Conservation (phyloP, 2,113 vertebrate genomes). For the Cnemophilus loriae region DNA sequence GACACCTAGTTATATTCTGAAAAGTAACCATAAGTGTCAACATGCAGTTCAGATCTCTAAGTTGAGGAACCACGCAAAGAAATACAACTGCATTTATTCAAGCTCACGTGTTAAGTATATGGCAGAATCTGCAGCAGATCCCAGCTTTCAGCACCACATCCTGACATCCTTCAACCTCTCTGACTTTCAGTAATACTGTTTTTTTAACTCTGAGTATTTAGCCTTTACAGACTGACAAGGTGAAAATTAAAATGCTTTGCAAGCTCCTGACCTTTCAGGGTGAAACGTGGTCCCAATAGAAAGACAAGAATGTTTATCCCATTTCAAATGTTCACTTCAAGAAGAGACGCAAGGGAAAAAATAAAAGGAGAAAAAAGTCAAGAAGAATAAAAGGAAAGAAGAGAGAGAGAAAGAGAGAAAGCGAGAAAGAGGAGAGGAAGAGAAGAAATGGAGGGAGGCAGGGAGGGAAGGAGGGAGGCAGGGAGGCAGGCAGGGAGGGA, state of each 20-base stretch:
- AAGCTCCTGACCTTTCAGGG: background rate
- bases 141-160: background rate
- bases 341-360: background rate
- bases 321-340: background rate
- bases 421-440: too few species aligned
- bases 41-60: background rate
- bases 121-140: background rate
- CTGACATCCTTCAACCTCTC: background rate
- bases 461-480: background rate
- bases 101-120: background rate
- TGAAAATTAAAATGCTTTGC: slow-evolving; percentile 10
- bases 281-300: background rate
- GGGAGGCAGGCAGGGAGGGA: background rate
- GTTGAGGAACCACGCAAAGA: background rate
- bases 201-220: background rate
- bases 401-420: background rate
- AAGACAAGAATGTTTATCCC: background rate
- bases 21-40: background rate
- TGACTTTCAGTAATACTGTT: background rate
- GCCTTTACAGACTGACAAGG: background rate
- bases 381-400: background rate
- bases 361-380: background rate
- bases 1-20: background rate
- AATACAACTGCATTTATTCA: background rate
- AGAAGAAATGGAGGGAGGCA: too few species aligned